Evolutionary conservation across 2,113 vertebrate species (phyloP), one percentile per base, ranked within the genome.

Genomic region (Lonchura striata): DNA sequence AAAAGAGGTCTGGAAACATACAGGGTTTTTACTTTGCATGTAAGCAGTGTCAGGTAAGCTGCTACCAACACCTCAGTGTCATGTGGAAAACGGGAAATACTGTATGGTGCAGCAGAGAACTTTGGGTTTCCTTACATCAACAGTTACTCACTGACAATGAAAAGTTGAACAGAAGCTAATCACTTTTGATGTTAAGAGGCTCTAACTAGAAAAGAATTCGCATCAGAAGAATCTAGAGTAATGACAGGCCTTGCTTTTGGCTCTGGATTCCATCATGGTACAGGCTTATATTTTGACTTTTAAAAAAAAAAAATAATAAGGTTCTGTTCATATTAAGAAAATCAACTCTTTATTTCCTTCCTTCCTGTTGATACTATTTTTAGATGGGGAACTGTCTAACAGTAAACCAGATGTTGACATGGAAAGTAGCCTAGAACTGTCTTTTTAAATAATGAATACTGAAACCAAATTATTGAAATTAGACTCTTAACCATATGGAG

Each of bases 331-430:
- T 78, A 50, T 83, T 86, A 78, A 5, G n/a, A 92, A 92, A 92
- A 93, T 82, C 61, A 96, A 22, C 68, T 91, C 59, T 44, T 72
- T 95, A 81, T 10, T 91, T 86, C 49, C 68, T 88, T 59, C 88
- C 91, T 88, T 89, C 86, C 92, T 93, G 84, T 76, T 79, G 25
- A 76, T 61, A 74, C 88, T 97, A 83, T 96, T 65, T 95, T 97
- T 95, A 92, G 85, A 78, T 88, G 68, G 66, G 53, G 68, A 95
- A 47, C 70, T 92, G 24, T 84, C 52, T 84, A 91, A 80, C 71
- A 85, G 86, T 92, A 91, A 95, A 91, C 84, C 91, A 93, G 94
- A 95, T 96, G 88, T 89, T 95, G 86, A 93, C 61, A 57, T 86
- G 82, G 93, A 97, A 95, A 89, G 66, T 74, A 93, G 94, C 70